Percentiles rank a stretch among this genome's conserved stretches.
These are phyloP conservation scores for Diabrotica virgifera DNA, from an alignment of 1,140 invertebrate species.

Conservation along the genomic window DNA sequence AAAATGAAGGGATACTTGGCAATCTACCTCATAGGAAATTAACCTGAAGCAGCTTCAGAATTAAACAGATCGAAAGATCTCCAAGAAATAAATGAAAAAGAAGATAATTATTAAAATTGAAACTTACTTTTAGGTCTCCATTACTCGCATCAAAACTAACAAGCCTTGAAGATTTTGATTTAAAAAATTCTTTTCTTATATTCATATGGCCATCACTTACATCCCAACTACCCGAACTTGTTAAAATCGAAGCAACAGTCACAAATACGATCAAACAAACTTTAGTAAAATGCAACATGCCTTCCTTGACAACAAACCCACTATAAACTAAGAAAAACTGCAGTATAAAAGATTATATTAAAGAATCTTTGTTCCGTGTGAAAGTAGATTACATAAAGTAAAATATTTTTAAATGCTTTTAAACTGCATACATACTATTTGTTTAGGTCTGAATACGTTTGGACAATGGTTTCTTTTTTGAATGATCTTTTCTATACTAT, in stretches of 20 bases:
- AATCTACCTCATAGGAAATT: too few species aligned
- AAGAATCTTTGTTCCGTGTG: neutral
- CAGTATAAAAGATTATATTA: neutral
- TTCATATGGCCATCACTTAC: neutral
- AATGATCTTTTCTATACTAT: neutral
- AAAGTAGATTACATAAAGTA: neutral
- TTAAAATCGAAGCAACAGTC: neutral
- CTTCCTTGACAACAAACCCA: neutral
- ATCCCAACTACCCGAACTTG: neutral
- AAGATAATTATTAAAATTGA: neutral
- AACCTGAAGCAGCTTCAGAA: too few species aligned
- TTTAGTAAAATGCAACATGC: neutral
- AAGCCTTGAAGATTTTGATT: neutral
- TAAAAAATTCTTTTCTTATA: neutral
- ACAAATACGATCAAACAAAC: neutral
- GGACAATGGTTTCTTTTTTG: neutral
- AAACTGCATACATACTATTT: neutral
- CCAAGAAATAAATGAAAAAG: too few species aligned
- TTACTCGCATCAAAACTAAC: neutral
- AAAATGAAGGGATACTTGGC: too few species aligned
- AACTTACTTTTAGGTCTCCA: neutral
- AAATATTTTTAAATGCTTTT: neutral
- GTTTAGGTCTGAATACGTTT: slow-evolving; percentile 2
- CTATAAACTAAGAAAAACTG: too few species aligned
- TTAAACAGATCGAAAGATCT: too few species aligned